A percentile compares a stretch with the other conserved stretches of the same genome.
phyloP scores from a whole-genome alignment of 2,113 vertebrate genomes.

The Cebidichthys violaceus region DNA sequence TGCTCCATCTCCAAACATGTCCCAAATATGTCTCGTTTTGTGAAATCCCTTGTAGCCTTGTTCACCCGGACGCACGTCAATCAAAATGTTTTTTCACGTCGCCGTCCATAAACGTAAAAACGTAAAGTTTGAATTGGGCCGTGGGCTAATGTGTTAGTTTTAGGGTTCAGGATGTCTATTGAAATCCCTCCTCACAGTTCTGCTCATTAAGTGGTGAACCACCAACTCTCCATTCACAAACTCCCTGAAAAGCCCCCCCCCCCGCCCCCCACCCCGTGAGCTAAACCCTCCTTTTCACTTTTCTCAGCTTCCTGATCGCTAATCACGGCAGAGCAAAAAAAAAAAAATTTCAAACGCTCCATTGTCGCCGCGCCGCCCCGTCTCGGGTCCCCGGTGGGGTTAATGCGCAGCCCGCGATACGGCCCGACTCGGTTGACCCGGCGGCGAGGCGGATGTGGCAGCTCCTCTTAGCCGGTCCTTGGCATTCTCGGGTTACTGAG shows the following conservation, averaged over 20 bases:
- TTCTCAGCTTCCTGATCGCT: conserved; percentile 33
- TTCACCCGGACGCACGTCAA: not conserved
- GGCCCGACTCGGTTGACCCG: conserved; percentile 1
- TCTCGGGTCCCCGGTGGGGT: conserved; percentile 39
- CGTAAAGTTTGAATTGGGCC: not conserved
- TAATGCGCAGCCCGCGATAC: conserved; percentile 45
- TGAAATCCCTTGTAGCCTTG: too few relatives aligned
- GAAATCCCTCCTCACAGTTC: conserved; percentile 29
- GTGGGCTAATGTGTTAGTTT: not conserved
- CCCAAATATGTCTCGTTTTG: too few relatives aligned
- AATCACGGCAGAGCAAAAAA: conserved; percentile 34
- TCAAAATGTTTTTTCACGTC: too few relatives aligned
- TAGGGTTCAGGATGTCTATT: conserved; percentile 5
- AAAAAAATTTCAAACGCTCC: conserved; percentile 45
- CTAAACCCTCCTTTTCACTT: conserved; percentile 19
- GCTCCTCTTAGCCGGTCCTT: conserved; percentile 60
- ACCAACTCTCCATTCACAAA: conserved; percentile 32
- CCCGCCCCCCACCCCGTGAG: not conserved
- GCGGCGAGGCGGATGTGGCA: conserved; percentile 51
- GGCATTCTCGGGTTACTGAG: conserved; percentile 74
- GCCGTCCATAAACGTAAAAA: too few relatives aligned
- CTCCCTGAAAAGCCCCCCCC: conserved; percentile 12
- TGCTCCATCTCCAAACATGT: too few relatives aligned
- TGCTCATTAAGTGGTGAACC: conserved; percentile 22
- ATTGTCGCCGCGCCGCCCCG: conserved; percentile 33